Base-by-base conservation (phyloP, 2,888 invertebrate species). In the Cerastoderma edule region DNA sequence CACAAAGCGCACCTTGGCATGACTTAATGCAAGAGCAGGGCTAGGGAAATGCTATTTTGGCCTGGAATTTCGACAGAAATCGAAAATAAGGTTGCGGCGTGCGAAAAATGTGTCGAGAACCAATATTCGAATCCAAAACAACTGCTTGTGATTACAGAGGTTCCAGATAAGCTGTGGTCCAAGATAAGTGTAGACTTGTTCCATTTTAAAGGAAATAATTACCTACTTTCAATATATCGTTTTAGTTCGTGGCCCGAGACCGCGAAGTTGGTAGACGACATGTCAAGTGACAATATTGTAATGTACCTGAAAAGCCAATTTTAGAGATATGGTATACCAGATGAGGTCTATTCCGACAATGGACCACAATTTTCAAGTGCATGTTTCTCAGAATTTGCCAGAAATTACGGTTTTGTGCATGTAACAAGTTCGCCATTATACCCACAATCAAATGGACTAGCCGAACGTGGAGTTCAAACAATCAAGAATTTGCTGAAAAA, bases 171-270 rank as follows among this genome's bases (percentile, higher is more conserved):
- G 27, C 57, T 66, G 24, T 56, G 70, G 75, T 63, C 53, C 1
- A 63, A 54, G 63, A 53, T 69, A 8, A 67, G 68, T 4, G 64
- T 35, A n/a, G 54, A 74, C 44, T 33, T 64, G 28, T 74, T 64
- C 30, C 33, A 74, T 16, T 56, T 56, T 5, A 33, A 48, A 24
- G 32, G 27, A 44, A 65, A 65, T 27, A 8, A 68, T 44, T 68
- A 69, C n/a, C 27, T 73, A 22, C 24, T 70, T 1, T 33, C 56
- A 4, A 63, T 69, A 5, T 65, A 75, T 35, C 57, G 53, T 44
- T 74, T 66, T 33, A 74, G 69, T 6, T 74, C 75, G 63, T 78
- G 78, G 78, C 67, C 78, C 19, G 77, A 68, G 65, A 24, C 73
- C 1, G 53, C 32, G 1, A 75, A 71, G n/a, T 60, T 71, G n/a